These are phyloP conservation scores for Salmo trutta DNA, from an alignment of 2,797 vertebrate genomes.

Conservation along the genomic window DNA sequence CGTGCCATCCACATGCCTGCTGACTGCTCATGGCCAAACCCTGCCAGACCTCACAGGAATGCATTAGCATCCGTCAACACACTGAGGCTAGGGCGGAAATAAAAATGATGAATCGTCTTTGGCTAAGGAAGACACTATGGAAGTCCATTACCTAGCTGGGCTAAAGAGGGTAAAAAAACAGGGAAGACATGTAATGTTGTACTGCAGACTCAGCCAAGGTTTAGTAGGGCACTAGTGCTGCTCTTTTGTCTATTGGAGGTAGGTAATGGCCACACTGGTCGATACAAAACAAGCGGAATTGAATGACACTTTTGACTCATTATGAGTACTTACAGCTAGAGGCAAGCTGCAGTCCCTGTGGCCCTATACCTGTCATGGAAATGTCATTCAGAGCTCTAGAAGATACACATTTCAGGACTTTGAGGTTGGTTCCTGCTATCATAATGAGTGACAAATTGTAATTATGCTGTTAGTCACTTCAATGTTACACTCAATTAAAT, in stretches of 20 bases:
- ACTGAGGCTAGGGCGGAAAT: no score
- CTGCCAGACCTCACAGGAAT: not conserved
- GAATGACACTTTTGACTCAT: not conserved
- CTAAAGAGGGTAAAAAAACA: not conserved
- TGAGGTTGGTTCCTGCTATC: not conserved
- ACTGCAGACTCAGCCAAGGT: not conserved
- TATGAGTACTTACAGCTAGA: not conserved
- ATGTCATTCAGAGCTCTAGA: conserved; percentile 69
- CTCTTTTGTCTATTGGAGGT: not conserved
- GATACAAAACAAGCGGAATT: not conserved
- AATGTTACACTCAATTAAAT: not conserved
- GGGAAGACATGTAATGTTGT: not conserved
- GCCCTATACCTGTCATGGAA: conserved; percentile 61
- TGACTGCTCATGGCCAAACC: not conserved
- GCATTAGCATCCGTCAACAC: not conserved
- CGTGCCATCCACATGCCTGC: not conserved
- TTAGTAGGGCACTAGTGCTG: not conserved
- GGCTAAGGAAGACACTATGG: not conserved
- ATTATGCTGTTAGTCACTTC: not conserved
- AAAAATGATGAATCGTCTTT: no score
- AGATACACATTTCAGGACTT: conserved; percentile 5
- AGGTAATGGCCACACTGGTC: not conserved
- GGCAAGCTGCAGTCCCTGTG: conserved; percentile 37
- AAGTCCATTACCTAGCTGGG: not conserved
- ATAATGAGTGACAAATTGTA: not conserved